Conservation (phyloP, 1,140 invertebrate genomes). For the Drosophila ambigua region DNA sequence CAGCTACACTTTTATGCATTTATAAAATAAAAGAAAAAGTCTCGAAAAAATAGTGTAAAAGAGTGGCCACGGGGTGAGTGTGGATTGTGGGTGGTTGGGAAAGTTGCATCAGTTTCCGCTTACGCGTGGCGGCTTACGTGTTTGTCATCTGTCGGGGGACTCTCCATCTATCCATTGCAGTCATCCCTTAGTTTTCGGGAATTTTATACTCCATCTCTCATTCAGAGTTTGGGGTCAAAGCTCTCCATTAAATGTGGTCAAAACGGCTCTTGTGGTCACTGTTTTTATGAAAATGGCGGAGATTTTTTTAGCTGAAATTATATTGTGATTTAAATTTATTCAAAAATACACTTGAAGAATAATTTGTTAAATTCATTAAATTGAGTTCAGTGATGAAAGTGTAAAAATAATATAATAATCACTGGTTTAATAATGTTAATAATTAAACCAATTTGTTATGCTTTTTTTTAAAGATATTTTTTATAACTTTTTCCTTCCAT, state of each 20-base stretch:
- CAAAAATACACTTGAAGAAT: no score
- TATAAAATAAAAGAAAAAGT: constrained; percentile 59
- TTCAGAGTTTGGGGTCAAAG: constrained; percentile 12
- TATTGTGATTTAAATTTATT: neutral
- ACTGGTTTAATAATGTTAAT: no score
- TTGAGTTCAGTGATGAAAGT: neutral
- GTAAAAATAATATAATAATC: neutral
- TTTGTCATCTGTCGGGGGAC: constrained; percentile 39
- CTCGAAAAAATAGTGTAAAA: constrained; percentile 46
- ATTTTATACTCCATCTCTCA: neutral
- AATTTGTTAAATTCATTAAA: no score
- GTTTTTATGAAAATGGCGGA: constrained; percentile 29
- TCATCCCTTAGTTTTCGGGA: no score
- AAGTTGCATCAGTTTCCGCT: constrained; percentile 66
- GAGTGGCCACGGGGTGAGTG: neutral
- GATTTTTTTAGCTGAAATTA: neutral
- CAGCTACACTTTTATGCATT: constrained; percentile 69
- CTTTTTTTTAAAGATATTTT: neutral
- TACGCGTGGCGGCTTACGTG: constrained; percentile 62
- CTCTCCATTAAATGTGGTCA: constrained; percentile 29
- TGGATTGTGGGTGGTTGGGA: constrained; percentile 14
- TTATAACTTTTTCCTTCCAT: constrained; percentile 1
- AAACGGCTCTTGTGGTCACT: constrained; percentile 6
- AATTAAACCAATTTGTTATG: neutral
- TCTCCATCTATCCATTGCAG: neutral